Conservation (phyloP, 2,888 invertebrate genomes). For the Arrhopalites spinosus region DNA sequence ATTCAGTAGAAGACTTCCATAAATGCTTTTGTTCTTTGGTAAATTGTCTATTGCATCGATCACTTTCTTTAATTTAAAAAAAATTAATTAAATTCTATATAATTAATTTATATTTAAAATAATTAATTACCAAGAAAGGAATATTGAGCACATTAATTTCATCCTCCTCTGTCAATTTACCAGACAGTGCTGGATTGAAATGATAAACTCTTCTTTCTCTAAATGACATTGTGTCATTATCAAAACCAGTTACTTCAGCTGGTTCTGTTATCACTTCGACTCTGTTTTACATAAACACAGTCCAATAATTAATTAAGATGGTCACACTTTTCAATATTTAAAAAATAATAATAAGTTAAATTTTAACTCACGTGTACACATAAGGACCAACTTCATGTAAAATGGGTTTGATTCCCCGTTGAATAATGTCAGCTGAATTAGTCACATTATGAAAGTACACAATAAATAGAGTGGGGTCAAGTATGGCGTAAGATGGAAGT, state of each 20-base stretch:
- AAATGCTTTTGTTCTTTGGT: constrained; percentile 3
- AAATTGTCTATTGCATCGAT: neutral
- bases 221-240: neutral
- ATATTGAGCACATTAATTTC: constrained; percentile 18
- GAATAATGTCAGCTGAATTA: constrained; percentile 15
- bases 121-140: constrained; percentile 8
- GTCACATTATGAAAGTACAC: constrained; percentile 34
- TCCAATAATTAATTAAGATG: neutral
- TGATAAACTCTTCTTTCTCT: constrained; percentile 21
- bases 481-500: neutral
- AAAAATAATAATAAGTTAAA: neutral
- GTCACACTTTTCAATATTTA: neutral
- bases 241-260: neutral
- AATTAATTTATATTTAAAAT: neutral
- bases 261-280: neutral
- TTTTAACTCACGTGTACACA: constrained; percentile 26
- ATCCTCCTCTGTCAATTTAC: constrained; percentile 13
- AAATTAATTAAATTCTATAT: constrained; percentile 1
- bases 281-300: neutral
- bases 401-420: constrained; percentile 24
- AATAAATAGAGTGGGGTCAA: constrained; percentile 13
- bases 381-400: constrained; percentile 34
- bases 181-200: constrained; percentile 15
- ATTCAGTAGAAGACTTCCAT: neutral
- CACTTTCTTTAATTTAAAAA: too few species aligned